phyloP scores from a whole-genome alignment of 2,797 vertebrate species.

The Micropoecilia bifurca region DNA sequence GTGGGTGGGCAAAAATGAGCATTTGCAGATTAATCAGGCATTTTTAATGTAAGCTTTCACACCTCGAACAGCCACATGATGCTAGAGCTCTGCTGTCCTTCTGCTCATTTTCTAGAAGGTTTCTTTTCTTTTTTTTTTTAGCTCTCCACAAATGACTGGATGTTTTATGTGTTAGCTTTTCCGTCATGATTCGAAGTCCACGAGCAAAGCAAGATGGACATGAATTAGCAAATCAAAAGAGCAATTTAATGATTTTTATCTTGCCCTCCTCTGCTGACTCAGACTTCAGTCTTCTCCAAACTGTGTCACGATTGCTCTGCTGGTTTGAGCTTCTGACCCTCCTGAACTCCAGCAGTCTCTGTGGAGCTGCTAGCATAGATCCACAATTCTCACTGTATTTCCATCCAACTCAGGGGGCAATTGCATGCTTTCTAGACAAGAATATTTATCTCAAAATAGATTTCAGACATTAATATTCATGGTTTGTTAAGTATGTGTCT shows the following conservation, averaged over 20 bases:
- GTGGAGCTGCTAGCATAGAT: slow-evolving; percentile 17
- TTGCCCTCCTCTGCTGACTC: slow-evolving; percentile 51
- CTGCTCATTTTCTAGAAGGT: neutral
- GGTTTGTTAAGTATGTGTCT: neutral
- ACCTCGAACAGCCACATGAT: slow-evolving; percentile 22
- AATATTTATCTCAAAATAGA: neutral
- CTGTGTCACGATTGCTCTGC: slow-evolving; percentile 11
- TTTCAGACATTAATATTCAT: neutral
- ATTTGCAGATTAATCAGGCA: slow-evolving; percentile 41
- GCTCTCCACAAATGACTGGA: slow-evolving; percentile 2
- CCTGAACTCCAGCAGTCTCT: slow-evolving; percentile 29
- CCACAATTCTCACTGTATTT: slow-evolving; percentile 17
- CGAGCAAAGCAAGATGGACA: slow-evolving; percentile 2
- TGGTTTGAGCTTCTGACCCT: slow-evolving; percentile 45
- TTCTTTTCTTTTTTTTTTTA: neutral
- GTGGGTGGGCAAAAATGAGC: slow-evolving; percentile 22
- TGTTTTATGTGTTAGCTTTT: neutral
- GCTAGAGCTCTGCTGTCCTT: slow-evolving; percentile 21
- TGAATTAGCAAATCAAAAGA: neutral
- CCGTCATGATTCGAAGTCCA: neutral
- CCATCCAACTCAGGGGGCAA: slow-evolving; percentile 15
- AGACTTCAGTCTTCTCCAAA: slow-evolving; percentile 20
- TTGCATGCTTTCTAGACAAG: slow-evolving; percentile 8
- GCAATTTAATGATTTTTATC: neutral
- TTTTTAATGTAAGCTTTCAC: slow-evolving; percentile 33